These are phyloP conservation scores for Sturmia bella DNA, from an alignment of 2,888 invertebrate species.

Conservation along the genomic window DNA sequence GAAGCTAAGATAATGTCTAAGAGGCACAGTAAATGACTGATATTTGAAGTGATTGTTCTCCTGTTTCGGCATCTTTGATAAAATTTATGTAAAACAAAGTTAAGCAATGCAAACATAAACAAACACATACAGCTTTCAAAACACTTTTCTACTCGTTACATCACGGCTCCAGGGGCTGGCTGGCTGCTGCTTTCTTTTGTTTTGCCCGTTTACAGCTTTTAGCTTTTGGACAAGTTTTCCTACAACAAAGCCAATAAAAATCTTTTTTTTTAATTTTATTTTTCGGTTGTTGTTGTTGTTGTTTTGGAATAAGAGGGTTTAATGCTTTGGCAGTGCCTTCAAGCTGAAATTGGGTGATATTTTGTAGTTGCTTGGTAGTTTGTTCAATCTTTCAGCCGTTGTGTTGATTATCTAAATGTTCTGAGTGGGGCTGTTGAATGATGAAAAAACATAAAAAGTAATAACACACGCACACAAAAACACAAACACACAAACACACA, in stretches of 20 bases:
- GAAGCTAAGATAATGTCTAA: background rate
- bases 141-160: conserved; percentile 4
- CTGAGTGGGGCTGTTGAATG: conserved; percentile 40
- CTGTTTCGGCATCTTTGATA: conserved; percentile 63
- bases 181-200: too few relatives aligned
- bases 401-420: conserved; percentile 66
- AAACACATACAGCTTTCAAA: conserved; percentile 7
- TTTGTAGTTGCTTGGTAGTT: conserved; percentile 37
- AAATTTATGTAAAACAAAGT: conserved; percentile 59
- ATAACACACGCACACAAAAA: background rate
- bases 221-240: conserved; percentile 55
- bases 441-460: conserved; percentile 30
- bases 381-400: conserved; percentile 50
- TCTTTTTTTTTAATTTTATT: background rate
- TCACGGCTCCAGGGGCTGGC: conserved; percentile 25
- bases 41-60: conserved; percentile 58
- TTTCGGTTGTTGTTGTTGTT: conserved; percentile 19
- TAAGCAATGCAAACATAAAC: conserved; percentile 29
- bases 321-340: conserved; percentile 42
- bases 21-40: conserved; percentile 26
- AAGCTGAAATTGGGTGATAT: conserved; percentile 49
- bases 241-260: conserved; percentile 60
- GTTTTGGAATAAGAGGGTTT: conserved; percentile 26
- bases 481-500: background rate
- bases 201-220: conserved; percentile 51